Evolutionary conservation across 2,888 invertebrate genomes (phyloP), one percentile per base, ranked within the genome.

Genomic region (Spicauda simplicius): DNA sequence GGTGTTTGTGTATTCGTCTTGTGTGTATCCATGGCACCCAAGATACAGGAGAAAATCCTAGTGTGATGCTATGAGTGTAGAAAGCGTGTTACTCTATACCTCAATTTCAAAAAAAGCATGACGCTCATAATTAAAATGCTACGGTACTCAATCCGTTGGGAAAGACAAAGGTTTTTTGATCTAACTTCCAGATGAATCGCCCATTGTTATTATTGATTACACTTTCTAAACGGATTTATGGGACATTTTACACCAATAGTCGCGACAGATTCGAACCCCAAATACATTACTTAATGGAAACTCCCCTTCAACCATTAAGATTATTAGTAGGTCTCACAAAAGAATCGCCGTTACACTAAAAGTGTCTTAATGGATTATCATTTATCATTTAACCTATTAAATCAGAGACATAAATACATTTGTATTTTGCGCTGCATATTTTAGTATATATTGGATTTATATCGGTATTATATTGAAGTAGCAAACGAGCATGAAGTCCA

Each of bases 191-290:
- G 8, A 48, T 48, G n/a, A 48, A 48, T 16, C 7, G 16, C 14
- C 54, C n/a, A 30, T 54, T 54, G 54, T 60, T 60, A 61, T 37
- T 61, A 52, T 14, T 14, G 33, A 61, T 53, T n/a, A 37, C 19
- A 61, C 53, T 53, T 58, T 19, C 19, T 30, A 37, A 53, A 30
- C 52, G 52, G 33, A 61, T 61, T 61, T 61, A 61, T 61, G 61
- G 8, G 52, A 61, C 61, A 61, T 61, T 61, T 61, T 61, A 61
- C 37, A 61, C 12, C 53, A 61, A 61, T 61, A 20, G 58, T 48
- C 58, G n/a, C 58, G 7, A 8, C 37, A 52, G 61, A 61, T 61
- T 61, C 61, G 61, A 61, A 61, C 61, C 61, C 61, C 61, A 61
- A 60, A 52, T 52, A 53, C 61, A 61, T 61, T 61, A 61, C 61